Conservation (phyloP, 2,113 vertebrate species). For the Ptyas mucosa region DNA sequence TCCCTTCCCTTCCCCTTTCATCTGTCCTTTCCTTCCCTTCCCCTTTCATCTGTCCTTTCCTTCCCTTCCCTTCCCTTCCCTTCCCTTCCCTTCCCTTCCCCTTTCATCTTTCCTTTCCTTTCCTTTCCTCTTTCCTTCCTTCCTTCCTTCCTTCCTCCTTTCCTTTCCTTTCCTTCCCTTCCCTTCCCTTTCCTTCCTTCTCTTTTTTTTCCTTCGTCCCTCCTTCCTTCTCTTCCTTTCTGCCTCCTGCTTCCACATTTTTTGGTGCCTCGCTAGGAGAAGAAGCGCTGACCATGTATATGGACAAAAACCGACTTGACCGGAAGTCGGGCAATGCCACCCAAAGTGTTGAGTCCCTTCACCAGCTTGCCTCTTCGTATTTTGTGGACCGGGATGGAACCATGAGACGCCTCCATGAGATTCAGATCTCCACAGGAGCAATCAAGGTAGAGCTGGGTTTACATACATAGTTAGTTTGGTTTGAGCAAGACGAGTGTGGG, state of each 20-base stretch:
- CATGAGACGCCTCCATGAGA: slow-evolving; percentile 97
- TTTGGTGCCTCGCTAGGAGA: slow-evolving; percentile 76
- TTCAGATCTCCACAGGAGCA: slow-evolving; percentile 97
- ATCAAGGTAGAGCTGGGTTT: slow-evolving; percentile 83
- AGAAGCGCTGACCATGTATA: slow-evolving; percentile 97
- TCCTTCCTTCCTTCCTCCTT: not conserved
- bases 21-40: not conserved
- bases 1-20: too few relatives aligned
- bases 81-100: too few relatives aligned
- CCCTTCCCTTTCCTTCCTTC: too few relatives aligned
- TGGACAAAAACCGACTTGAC: slow-evolving; percentile 96
- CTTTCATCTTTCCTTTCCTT: too few relatives aligned
- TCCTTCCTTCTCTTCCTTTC: not conserved
- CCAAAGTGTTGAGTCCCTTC: slow-evolving; percentile 93
- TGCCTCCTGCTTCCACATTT: slow-evolving; percentile 5
- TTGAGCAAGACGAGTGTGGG: not conserved
- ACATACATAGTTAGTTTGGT: not conserved
- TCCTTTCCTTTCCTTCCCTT: too few relatives aligned
- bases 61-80: too few relatives aligned
- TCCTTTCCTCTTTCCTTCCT: not conserved
- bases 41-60: too few relatives aligned
- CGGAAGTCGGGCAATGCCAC: slow-evolving; percentile 89
- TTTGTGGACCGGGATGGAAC: slow-evolving; percentile 98
- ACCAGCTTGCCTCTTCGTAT: slow-evolving; percentile 97
- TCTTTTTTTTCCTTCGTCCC: not conserved